Conservation (phyloP, 2,113 vertebrate species). For the Phoxinus phoxinus region DNA sequence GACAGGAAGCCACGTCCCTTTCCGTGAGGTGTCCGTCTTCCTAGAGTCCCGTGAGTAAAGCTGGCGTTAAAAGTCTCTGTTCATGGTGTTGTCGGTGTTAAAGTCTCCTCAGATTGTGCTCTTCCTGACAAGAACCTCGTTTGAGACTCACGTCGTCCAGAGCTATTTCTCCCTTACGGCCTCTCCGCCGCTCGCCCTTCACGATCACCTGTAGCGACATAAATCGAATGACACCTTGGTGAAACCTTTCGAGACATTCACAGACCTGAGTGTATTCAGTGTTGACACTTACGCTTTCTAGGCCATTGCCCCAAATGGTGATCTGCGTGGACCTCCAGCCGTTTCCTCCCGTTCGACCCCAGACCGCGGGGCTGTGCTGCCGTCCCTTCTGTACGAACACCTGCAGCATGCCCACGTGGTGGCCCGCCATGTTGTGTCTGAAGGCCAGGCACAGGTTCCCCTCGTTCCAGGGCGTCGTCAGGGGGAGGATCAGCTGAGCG, state of each 20-base stretch:
- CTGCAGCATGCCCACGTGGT: constrained; percentile 87
- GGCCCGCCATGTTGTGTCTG: constrained; percentile 85
- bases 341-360: constrained; percentile 80
- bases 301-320: constrained; percentile 73
- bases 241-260: neutral
- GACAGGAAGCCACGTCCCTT: constrained; percentile 64
- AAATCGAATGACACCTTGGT: neutral
- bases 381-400: constrained; percentile 86
- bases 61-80: constrained; percentile 40
- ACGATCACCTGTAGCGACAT: constrained; percentile 84
- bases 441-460: constrained; percentile 91
- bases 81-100: constrained; percentile 59
- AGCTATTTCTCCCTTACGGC: constrained; percentile 85
- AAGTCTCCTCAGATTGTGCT: constrained; percentile 74
- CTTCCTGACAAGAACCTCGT: constrained; percentile 86
- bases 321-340: constrained; percentile 85
- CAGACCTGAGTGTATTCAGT: neutral
- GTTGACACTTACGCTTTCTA: constrained; percentile 82
- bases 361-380: constrained; percentile 83
- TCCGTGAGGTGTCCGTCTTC: constrained; percentile 61
- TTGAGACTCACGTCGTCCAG: constrained; percentile 91
- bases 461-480: constrained; percentile 74
- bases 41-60: constrained; percentile 26
- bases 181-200: constrained; percentile 87
- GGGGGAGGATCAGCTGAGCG: constrained; percentile 84